Percentiles rank a stretch among this genome's conserved stretches.
Evolutionary conservation across 2,797 vertebrate species (phyloP).

Genomic region (Smutsia temminckii): DNA sequence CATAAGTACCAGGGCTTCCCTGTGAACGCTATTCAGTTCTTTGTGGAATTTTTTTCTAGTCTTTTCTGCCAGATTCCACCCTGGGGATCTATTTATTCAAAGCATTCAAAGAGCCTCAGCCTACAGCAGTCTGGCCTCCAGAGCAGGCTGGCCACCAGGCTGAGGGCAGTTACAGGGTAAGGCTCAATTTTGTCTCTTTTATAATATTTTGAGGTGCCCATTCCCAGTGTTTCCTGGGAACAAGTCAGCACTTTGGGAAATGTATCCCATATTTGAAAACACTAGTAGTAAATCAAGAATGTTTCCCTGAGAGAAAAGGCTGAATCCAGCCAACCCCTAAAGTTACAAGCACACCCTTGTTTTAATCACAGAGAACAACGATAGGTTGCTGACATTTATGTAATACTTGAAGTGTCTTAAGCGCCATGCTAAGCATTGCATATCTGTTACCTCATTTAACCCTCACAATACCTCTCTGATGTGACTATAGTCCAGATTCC

Average conservation of each 20-base stretch:
- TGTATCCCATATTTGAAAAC: neutral
- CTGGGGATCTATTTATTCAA: slow-evolving; percentile 2
- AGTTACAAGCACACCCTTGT: neutral
- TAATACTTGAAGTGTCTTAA: neutral
- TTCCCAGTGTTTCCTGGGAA: neutral
- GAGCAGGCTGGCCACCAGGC: neutral
- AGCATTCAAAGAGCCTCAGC: neutral
- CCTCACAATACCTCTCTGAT: neutral
- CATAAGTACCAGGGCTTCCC: neutral
- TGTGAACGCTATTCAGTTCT: neutral
- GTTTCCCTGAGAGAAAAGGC: neutral
- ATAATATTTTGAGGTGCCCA: neutral
- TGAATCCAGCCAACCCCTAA: neutral
- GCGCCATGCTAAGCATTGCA: neutral
- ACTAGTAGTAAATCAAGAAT: neutral
- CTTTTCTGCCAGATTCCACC: neutral
- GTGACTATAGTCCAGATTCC: neutral
- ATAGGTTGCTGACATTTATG: neutral
- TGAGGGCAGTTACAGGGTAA: neutral
- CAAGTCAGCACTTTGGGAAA: neutral
- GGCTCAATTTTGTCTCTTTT: neutral
- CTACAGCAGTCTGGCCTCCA: neutral
- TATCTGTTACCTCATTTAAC: neutral
- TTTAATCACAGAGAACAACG: neutral
- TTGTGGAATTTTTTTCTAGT: neutral